phyloP scores from a whole-genome alignment of 2,113 vertebrate species.

The Apodemus speciosus region DNA sequence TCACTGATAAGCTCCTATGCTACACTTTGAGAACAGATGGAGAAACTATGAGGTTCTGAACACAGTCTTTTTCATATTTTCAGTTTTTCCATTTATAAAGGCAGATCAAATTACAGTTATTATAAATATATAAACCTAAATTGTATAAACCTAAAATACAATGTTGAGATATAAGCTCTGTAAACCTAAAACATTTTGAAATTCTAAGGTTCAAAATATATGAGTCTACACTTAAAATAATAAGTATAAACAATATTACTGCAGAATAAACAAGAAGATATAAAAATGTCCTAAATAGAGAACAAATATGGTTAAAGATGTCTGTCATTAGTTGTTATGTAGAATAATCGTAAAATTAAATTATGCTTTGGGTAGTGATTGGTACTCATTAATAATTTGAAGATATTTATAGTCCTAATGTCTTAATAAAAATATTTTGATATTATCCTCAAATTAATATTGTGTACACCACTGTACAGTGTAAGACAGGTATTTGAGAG shows the following conservation, averaged over 20 bases:
- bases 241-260: background rate
- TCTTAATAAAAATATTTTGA: background rate
- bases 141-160: no score
- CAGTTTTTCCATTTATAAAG: background rate
- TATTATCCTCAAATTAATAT: background rate
- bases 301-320: background rate
- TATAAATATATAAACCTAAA: background rate
- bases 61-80: slow-evolving; percentile 8
- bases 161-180: no score
- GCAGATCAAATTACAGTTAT: background rate
- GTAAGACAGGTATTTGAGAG: background rate
- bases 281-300: background rate
- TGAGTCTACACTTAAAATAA: background rate
- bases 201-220: background rate
- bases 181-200: background rate
- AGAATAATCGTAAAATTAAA: background rate
- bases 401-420: background rate
- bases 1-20: background rate
- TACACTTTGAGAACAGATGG: background rate
- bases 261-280: background rate
- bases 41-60: background rate
- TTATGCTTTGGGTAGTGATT: background rate
- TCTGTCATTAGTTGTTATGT: background rate
- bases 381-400: background rate
- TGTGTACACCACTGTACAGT: background rate